Conservation (phyloP, 2,888 invertebrate genomes). For the Pachliopta kotzebuea region DNA sequence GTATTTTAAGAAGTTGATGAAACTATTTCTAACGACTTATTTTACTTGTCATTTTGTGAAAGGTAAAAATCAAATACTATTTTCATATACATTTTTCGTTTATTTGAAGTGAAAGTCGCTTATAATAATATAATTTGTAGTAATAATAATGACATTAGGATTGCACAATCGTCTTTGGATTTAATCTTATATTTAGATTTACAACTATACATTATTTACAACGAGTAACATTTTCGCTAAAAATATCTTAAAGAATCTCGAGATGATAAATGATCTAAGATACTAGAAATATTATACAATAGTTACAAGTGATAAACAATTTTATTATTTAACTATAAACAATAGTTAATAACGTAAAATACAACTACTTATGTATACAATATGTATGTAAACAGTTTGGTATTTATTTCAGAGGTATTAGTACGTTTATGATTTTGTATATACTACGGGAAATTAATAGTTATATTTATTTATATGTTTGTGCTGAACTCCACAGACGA, state of each 20-base stretch:
- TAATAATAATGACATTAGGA: conserved; percentile 57
- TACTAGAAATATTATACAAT: conserved; percentile 36
- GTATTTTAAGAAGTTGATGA: too few species aligned
- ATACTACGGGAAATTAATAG: too few species aligned
- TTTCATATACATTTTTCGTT: conserved; percentile 51
- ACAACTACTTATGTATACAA: conserved; percentile 4
- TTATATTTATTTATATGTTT: too few species aligned
- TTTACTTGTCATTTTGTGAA: too few species aligned
- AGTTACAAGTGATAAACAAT: conserved; percentile 32
- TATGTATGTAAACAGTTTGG: conserved; percentile 17
- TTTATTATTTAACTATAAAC: conserved; percentile 30
- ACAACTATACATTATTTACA: conserved; percentile 39
- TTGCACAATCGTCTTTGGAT: conserved; percentile 76
- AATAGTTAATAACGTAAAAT: conserved; percentile 20
- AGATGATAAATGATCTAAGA: conserved; percentile 38
- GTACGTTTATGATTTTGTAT: too few species aligned
- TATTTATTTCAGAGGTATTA: conserved; percentile 7
- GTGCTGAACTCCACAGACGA: too few species aligned
- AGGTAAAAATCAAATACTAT: too few species aligned
- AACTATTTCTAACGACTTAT: too few species aligned
- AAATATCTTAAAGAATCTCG: conserved; percentile 38
- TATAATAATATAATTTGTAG: conserved; percentile 54
- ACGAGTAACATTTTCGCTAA: conserved; percentile 39
- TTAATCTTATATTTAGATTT: conserved; percentile 42
- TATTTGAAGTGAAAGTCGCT: conserved; percentile 68